Conservation (phyloP, 2,888 invertebrate species). For the Myopa tessellatipennis region DNA sequence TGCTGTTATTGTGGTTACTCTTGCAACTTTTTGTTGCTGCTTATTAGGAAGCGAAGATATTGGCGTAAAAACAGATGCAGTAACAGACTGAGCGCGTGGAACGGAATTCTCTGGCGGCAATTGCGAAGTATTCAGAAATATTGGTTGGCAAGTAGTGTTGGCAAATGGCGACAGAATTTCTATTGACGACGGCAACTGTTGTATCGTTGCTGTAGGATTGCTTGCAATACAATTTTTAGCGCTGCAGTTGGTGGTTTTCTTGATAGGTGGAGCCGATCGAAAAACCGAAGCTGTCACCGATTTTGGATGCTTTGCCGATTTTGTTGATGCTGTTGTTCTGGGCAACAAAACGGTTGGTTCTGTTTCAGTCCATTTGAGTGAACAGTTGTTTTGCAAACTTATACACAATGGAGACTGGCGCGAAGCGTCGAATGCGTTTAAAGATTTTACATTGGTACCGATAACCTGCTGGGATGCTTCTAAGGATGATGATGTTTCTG, state of each 20-base stretch:
- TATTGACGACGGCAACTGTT: neutral
- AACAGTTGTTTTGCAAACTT: slow-evolving; percentile 49
- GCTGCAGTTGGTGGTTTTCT: neutral
- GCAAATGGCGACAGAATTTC: neutral
- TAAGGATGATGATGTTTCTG: neutral
- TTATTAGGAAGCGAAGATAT: slow-evolving; percentile 51
- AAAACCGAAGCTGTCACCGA: slow-evolving; percentile 67
- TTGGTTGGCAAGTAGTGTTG: neutral
- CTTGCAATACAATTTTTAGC: slow-evolving; percentile 12
- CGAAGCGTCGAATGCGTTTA: neutral
- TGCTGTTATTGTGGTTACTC: slow-evolving; percentile 45
- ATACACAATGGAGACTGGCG: slow-evolving; percentile 49
- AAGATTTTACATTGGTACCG: slow-evolving; percentile 31
- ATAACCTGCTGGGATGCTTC: slow-evolving; percentile 38
- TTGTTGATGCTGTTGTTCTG: slow-evolving; percentile 34
- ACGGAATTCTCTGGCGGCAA: slow-evolving; percentile 50
- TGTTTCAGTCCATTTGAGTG: slow-evolving; percentile 27
- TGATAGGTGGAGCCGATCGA: slow-evolving; percentile 48
- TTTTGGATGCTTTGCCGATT: slow-evolving; percentile 58
- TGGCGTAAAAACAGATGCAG: slow-evolving; percentile 59
- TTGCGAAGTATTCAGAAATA: slow-evolving; percentile 46
- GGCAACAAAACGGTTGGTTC: slow-evolving; percentile 16
- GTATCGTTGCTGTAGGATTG: slow-evolving; percentile 24
- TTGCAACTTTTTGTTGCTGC: slow-evolving; percentile 45
- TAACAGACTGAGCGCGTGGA: slow-evolving; percentile 57